phyloP scores from a whole-genome alignment of 2,888 invertebrate genomes.

The Rhaphigaster nebulosa region DNA sequence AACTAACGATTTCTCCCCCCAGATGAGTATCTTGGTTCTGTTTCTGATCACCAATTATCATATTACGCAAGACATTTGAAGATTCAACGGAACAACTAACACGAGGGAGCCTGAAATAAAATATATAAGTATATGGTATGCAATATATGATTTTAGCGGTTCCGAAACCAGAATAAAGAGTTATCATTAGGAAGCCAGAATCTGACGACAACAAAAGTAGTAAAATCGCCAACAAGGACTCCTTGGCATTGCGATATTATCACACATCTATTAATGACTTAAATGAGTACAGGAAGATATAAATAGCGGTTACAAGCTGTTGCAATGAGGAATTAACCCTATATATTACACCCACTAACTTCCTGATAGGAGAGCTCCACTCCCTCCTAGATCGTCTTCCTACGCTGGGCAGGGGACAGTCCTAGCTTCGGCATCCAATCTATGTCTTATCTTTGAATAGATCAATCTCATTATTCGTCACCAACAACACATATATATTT shows the following conservation, averaged over 20 bases:
- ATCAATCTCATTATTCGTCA: conserved; percentile 42
- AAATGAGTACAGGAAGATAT: conserved; percentile 35
- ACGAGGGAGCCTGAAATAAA: no score
- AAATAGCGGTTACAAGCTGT: conserved; percentile 2
- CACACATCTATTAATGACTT: not conserved
- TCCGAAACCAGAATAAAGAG: not conserved
- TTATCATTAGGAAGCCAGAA: not conserved
- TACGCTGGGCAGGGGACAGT: conserved; percentile 3
- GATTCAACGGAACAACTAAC: no score
- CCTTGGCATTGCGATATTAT: not conserved
- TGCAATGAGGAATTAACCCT: conserved; percentile 34
- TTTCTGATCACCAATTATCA: no score
- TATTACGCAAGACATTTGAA: no score
- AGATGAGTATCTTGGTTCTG: no score
- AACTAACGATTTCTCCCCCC: no score
- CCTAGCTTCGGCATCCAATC: not conserved
- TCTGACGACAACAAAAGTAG: not conserved
- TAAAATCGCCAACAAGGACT: not conserved
- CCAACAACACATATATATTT: not conserved
- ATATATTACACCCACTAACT: conserved; percentile 42
- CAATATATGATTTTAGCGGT: no score
- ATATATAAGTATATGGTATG: no score
- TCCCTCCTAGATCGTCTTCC: conserved; percentile 23
- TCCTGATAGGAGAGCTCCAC: conserved; percentile 12
- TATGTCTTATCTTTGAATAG: conserved; percentile 8